Evolutionary conservation across 2,797 vertebrate genomes (phyloP).

Genomic region (Anisognathus igniventris): DNA sequence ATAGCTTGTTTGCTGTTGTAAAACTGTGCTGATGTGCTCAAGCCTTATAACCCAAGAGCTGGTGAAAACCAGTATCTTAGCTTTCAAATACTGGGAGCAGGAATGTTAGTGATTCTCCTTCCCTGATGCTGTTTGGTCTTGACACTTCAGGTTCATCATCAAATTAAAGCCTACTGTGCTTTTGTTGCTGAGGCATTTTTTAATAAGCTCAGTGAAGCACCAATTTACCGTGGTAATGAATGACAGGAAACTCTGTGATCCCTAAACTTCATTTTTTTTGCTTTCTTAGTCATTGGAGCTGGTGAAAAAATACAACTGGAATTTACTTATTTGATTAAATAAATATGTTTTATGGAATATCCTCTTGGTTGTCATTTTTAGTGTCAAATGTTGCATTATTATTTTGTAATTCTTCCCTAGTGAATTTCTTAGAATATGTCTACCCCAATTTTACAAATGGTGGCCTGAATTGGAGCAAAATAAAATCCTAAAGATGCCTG

Average conservation of each 20-base stretch:
- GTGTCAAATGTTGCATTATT: neutral
- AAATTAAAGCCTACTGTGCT: neutral
- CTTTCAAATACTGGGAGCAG: neutral
- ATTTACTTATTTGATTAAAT: neutral
- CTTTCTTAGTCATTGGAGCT: neutral
- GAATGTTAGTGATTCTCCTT: neutral
- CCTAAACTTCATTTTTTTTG: neutral
- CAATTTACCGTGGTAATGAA: neutral
- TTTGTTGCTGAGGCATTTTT: neutral
- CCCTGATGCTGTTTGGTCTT: neutral
- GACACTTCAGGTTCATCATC: neutral
- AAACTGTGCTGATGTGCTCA: neutral
- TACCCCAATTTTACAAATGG: accelerated
- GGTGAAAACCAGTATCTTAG: neutral
- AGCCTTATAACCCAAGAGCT: neutral
- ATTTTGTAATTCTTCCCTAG: neutral
- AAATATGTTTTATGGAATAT: neutral
- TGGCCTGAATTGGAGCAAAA: neutral
- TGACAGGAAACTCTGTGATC: neutral
- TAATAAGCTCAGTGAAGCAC: neutral
- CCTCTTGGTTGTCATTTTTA: neutral
- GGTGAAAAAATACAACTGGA: neutral
- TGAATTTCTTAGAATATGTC: neutral
- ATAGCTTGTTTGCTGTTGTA: neutral
- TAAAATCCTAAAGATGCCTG: neutral